Base-by-base conservation (phyloP, 2,888 invertebrate species). In the Hipparchia semele region DNA sequence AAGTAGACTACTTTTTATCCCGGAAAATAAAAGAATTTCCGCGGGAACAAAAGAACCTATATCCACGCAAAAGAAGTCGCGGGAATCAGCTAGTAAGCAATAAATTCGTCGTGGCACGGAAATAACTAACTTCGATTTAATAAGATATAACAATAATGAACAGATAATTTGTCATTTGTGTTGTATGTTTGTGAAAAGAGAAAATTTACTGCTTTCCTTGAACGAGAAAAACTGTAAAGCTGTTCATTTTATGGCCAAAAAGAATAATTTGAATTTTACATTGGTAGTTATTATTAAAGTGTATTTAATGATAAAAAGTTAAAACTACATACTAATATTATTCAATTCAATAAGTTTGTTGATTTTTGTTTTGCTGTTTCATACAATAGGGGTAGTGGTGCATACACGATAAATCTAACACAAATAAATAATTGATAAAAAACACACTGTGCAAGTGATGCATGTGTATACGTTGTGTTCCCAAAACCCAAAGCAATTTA, bases 131-230 rank as follows among this genome's bases (percentile, higher is more conserved):
- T 39, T 39, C 5, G 9, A 39, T 39, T 23, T 33, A 59, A 23
- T 23, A 59, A 23, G 6, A 13, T 9, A 9, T 49, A 46, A 0
- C 9, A 33, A 59, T 60, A 23, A 13, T 10, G 61, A 10, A 70
- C 33, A 68, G 46, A 2, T 66, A 68, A 59, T n/a, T 68, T 69
- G 56, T 67, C 61, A 69, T 69, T 71, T 64, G 90, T 91, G 89
- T 91, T 87, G 81, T 80, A 92, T 93, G 93, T 92, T 94, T 91
- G 89, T 92, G 94, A 94, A 94, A 94, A 94, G 94, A 94, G 94
- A 93, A 90, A 89, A 87, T 85, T 79, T 51, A 53, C 23, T 23
- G 23, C 6, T 33, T 53, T 12, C 23, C 7, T 12, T 4, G 33
- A 53, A 65, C 23, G 12, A 53, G 65, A 12, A 53, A 7, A n/a